Evolutionary conservation across 2,797 vertebrate species (phyloP).

Genomic region (Heteromormyrus szaboi): DNA sequence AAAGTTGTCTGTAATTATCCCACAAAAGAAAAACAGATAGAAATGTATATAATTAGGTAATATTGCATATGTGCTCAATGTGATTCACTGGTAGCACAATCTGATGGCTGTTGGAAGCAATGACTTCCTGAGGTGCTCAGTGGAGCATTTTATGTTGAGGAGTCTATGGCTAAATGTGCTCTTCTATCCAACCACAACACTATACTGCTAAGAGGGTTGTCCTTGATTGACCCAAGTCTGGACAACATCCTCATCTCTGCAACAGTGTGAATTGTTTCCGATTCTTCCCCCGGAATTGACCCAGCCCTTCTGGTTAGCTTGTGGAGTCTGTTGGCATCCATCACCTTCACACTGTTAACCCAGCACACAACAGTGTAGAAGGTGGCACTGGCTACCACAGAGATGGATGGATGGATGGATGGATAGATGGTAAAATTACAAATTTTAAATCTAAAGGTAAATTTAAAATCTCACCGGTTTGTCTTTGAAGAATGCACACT

Average conservation of each 20-base stretch:
- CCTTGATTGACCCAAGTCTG: not conserved
- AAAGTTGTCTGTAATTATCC: not conserved
- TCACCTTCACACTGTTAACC: not conserved
- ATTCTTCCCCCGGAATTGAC: not conserved
- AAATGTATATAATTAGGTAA: not conserved
- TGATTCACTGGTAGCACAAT: not conserved
- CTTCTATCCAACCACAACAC: not conserved
- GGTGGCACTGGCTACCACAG: not conserved
- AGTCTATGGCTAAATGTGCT: not conserved
- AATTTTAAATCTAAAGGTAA: not conserved
- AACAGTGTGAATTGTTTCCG: not conserved
- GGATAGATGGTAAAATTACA: not conserved
- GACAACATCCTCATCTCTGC: not conserved
- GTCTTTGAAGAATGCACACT: slow-evolving; percentile 34
- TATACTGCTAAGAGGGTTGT: not conserved
- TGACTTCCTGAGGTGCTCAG: not conserved
- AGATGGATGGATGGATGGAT: not conserved
- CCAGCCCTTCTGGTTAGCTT: not conserved
- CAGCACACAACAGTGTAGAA: not conserved
- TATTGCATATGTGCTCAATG: not conserved
- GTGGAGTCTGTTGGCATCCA: not conserved
- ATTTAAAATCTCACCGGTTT: slow-evolving; percentile 51
- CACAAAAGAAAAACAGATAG: not conserved
- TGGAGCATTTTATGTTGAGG: not conserved
- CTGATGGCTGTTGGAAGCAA: not conserved